Base-by-base conservation (phyloP, 2,797 vertebrate genomes). In the Darevskia mixta region DNA sequence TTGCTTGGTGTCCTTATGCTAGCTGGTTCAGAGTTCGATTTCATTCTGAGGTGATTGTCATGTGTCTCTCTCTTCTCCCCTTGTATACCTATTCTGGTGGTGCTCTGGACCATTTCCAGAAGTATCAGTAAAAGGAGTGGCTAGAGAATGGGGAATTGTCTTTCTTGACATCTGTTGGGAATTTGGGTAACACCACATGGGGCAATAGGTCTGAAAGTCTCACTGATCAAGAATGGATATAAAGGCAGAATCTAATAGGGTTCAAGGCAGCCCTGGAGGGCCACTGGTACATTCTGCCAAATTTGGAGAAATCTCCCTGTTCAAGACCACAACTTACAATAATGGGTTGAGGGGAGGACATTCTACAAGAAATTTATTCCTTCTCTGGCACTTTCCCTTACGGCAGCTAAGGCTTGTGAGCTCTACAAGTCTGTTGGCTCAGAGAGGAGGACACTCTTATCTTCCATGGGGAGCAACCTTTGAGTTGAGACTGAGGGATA, bases 1-100 rank as follows among this genome's bases (percentile, higher is more conserved):
- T 95, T 99, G 90, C 96, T 99, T 92, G 98, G 99, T 0, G 98
- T 99, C 90, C 98, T 99, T 87, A 99, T 99, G 99, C 97, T 99
- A 93, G 98, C 98, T 0, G 98, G 99, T 77, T 99, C 99, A 0
- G 98, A 98, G 95, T 99, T 99, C 89, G 99, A 99, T 97, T 99
- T 99, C 96, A 99, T 99, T 92, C 97, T 99, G 96, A 99, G 99
- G 99, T 99, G 13, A 97, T 94, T 94, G 89, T 1, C 0, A 32
- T 32, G 9, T 73, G 69, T 8, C 78, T 85, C 66, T 85, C 66
- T 71, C 64, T 85, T 85, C 32, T 75, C n/a, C 41, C 10, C n/a
- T 71, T 25, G n/a, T 76, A 35, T 67, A 29, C 15, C 9, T 85
- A 8, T 85, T 88, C 18, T 41, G 49, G 79, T 72, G 77, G 18